Conservation (phyloP, 2,888 invertebrate species). For the Epistrophella euchroma region DNA sequence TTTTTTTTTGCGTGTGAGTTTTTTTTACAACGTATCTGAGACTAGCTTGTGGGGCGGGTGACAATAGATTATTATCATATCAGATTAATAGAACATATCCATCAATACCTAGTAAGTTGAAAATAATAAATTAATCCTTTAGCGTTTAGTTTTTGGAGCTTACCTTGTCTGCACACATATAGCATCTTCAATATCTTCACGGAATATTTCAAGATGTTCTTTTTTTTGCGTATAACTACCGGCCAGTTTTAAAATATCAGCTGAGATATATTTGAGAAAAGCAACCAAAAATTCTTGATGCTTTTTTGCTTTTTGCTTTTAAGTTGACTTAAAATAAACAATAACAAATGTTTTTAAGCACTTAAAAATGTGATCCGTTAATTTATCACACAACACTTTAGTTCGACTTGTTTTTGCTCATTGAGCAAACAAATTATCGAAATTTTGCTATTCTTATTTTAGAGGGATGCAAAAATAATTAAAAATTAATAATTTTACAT, state of each 20-base stretch:
- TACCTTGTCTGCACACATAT: constrained; percentile 99
- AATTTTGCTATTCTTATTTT: too few species aligned
- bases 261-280: constrained; percentile 97
- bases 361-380: too few species aligned
- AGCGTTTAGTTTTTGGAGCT: constrained; percentile 64
- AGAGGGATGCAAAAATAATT: too few species aligned
- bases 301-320: too few species aligned
- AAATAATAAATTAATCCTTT: not conserved
- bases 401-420: too few species aligned
- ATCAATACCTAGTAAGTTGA: constrained; percentile 92
- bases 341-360: too few species aligned
- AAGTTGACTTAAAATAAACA: too few species aligned
- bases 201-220: constrained; percentile 94
- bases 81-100: constrained; percentile 98
- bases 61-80: constrained; percentile 82
- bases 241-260: constrained; percentile 97
- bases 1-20: constrained; percentile 96
- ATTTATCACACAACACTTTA: too few species aligned
- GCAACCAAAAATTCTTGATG: constrained; percentile 96
- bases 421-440: too few species aligned
- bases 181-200: constrained; percentile 97
- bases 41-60: constrained; percentile 86
- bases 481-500: too few species aligned
- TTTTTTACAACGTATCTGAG: constrained; percentile 97
- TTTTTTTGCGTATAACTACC: constrained; percentile 99